Base-by-base conservation (phyloP, 1,140 invertebrate species). In the Ruditapes philippinarum region DNA sequence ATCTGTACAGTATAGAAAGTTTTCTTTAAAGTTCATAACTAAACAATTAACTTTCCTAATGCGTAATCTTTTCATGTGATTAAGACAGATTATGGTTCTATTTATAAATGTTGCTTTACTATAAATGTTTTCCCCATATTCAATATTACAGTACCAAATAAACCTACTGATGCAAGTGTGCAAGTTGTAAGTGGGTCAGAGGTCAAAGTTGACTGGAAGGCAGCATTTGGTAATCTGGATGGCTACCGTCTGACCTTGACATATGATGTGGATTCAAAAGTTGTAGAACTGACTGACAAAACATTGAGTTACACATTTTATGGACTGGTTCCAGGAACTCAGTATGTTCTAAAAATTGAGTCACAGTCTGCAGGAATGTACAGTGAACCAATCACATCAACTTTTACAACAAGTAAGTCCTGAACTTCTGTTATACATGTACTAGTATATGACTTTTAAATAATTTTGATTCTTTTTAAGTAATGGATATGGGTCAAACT, bases 321-420 rank as follows among this genome's bases (percentile, higher is more conserved):
- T 36, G 68, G 51, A 57, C 65, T 89, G 68, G 25, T 60, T 17
- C 49, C 87, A 45, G 87, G 87, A n/a, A 83, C 79, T 12, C 31
- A 45, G 14, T 89, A 89, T 42, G 45, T 36, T 31, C 45, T 89
- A 38, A 83, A 82, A 57, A 19, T 89, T 19, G 62, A 60, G 79
- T 74, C 79, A 17, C 62, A 83, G 51, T 73, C 70, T 62, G 87
- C 62, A n/a, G 62, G 38, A 22, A 4, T 89, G 7, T 62, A 54
- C 42, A 89, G 87, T 89, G 65, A 73, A 42, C 31, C 79, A 42
- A n/a, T 74, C 17, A 42, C 45, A 7, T 31, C 22, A 49, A 82
- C 22, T 40, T 68, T 89, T 60, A 89, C 79, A 11, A 89, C 87
- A 82, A 89, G 87, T 89, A 73, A 45, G 87, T 82, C 28, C 36